Percentiles rank a stretch among this genome's conserved stretches.
Conservation (phyloP, 2,113 vertebrate species). For the Oreamnos americanus region DNA sequence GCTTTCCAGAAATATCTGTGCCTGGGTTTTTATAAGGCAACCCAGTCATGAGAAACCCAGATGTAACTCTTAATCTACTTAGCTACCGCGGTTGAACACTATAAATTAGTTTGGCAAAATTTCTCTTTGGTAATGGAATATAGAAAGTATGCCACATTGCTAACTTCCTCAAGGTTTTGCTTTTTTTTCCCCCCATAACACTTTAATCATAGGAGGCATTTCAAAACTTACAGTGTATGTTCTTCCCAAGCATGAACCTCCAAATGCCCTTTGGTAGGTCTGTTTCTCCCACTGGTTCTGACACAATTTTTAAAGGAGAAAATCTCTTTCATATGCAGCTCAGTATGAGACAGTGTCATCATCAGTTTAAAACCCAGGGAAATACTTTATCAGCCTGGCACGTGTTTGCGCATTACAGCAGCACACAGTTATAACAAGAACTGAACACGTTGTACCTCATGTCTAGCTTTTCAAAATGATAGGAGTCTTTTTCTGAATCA, state of each 20-base stretch:
- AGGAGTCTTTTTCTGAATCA: constrained; percentile 22
- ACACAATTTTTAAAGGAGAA: constrained; percentile 25
- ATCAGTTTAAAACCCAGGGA: constrained; percentile 31
- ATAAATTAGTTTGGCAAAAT: constrained; percentile 38
- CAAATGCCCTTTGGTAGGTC: background rate
- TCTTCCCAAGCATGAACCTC: constrained; percentile 20
- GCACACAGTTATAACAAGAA: background rate
- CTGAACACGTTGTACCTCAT: background rate
- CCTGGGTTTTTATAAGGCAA: background rate
- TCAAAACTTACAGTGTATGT: background rate
- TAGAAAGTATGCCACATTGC: constrained; percentile 6
- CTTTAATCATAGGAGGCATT: constrained; percentile 14
- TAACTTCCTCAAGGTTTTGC: background rate
- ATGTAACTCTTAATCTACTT: constrained; percentile 1
- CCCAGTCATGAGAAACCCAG: background rate
- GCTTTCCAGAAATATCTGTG: background rate
- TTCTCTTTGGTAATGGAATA: constrained; percentile 1
- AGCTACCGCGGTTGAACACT: background rate
- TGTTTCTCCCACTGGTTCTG: constrained; percentile 11
- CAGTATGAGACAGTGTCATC: background rate
- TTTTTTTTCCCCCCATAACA: background rate
- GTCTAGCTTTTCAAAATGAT: constrained; percentile 19
- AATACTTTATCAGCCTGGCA: constrained; percentile 13
- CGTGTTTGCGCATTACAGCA: background rate
- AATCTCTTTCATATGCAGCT: constrained; percentile 34